Evolutionary conservation across 1,140 invertebrate genomes (phyloP), one percentile per base, ranked within the genome.

Genomic region (Papilio glaucus): DNA sequence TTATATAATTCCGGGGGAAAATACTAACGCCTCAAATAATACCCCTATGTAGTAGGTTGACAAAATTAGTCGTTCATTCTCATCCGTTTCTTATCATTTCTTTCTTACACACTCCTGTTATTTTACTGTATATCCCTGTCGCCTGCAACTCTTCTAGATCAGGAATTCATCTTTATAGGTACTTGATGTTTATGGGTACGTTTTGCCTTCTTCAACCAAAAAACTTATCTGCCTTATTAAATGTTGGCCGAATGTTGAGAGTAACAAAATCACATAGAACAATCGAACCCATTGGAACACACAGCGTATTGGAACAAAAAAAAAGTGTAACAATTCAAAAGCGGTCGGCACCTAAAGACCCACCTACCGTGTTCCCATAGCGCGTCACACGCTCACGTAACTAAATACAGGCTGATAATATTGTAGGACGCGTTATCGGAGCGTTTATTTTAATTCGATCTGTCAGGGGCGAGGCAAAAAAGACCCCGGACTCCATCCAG

Each of bases 361-460:
- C 87, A 87, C 87, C 87, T 88, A 90, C 87, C 72, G 83, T 80
- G 90, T 87, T 90, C 85, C 88, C 87, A 86, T 76, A 85, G 84
- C 78, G 75, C 83, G 82, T 85, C 86, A 84, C 75, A 81, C 84
- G 80, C 77, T 87, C 86, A 88, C 89, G 89, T 87, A 91, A 92
- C 88, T 86, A 87, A 92, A 92, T 89, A 91, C 87, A 86, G 82
- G 83, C 84, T 83, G 85, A 89, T 89, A 89, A 87, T 88, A 87
- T 86, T 90, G 83, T 89, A 86, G 82, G 82, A 91, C 85, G 88
- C 85, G 76, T 85, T 92, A 89, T 89, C 87, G 83, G 74, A 90
- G 83, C 90, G 88, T 91, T 92, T 92, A 92, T 90, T 92, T 90
- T 92, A 91, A 92, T 92, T 92, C 85, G 89, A 91, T 89, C 90